Evolutionary conservation across 2,888 invertebrate species (phyloP).

Genomic region (Ditula angustiorana): DNA sequence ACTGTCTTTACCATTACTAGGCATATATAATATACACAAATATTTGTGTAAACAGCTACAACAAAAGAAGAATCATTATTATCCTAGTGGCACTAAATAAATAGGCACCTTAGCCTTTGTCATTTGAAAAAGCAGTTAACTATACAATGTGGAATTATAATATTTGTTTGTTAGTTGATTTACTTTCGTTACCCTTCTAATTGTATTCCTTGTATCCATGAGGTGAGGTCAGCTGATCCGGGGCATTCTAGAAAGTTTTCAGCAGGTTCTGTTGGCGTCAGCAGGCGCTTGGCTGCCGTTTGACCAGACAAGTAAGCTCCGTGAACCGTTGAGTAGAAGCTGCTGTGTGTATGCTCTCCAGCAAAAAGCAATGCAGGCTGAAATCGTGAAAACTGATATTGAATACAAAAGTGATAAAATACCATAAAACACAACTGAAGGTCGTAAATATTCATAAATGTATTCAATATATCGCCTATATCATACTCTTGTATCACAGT

Average conservation of each 20-base stretch:
- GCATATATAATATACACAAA: slow-evolving; percentile 22
- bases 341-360: slow-evolving; percentile 97
- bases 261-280: slow-evolving; percentile 86
- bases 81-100: slow-evolving; percentile 20
- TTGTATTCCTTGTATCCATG: slow-evolving; percentile 95
- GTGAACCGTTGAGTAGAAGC: slow-evolving; percentile 97
- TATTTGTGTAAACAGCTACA: slow-evolving; percentile 20
- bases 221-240: slow-evolving; percentile 92
- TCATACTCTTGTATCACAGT: too few relatives aligned
- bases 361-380: slow-evolving; percentile 95
- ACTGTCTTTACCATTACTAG: slow-evolving; percentile 26
- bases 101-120: slow-evolving; percentile 28
- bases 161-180: slow-evolving; percentile 38
- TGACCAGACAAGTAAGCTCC: slow-evolving; percentile 96
- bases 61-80: slow-evolving; percentile 16
- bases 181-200: slow-evolving; percentile 81
- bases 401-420: not conserved
- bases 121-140: slow-evolving; percentile 27
- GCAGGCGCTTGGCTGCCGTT: slow-evolving; percentile 90
- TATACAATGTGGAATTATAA: slow-evolving; percentile 34
- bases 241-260: slow-evolving; percentile 90
- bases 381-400: slow-evolving; percentile 51
- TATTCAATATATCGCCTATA: not conserved
- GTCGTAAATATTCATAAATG: not conserved
- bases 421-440: not conserved